phyloP scores from a whole-genome alignment of 2,797 vertebrate genomes.

The Onychomys arenicola region DNA sequence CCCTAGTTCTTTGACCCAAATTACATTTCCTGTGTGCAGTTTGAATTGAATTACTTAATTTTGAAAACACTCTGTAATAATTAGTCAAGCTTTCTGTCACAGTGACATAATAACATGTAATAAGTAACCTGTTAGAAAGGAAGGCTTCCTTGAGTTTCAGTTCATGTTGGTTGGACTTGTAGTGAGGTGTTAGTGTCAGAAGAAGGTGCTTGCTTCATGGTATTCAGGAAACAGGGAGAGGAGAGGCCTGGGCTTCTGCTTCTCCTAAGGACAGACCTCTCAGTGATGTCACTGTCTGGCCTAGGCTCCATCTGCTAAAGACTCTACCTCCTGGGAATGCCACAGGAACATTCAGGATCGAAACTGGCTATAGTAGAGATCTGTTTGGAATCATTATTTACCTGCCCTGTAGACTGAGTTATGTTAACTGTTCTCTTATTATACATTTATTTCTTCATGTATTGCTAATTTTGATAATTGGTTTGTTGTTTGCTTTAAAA shows the following conservation, averaged over 20 bases:
- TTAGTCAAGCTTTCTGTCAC: neutral
- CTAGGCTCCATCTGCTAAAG: neutral
- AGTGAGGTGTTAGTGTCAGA: neutral
- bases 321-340: neutral
- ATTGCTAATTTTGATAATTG: constrained; percentile 15
- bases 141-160: neutral
- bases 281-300: too few species aligned
- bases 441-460: constrained; percentile 4
- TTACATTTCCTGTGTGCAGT: neutral
- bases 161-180: neutral
- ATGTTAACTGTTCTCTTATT: constrained; percentile 20
- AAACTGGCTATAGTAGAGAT: neutral
- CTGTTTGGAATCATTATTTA: constrained; percentile 14
- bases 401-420: constrained; percentile 38
- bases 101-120: neutral
- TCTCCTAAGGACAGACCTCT: neutral
- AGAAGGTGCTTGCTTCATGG: neutral
- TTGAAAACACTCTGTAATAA: neutral
- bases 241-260: neutral
- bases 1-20: neutral
- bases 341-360: neutral
- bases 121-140: neutral
- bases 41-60: constrained; percentile 52
- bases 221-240: neutral
- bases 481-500: constrained; percentile 59